A percentile compares a stretch with the other conserved stretches of the same genome.
Conservation (phyloP, 2,888 invertebrate species). For the Keiferia lycopersicella region DNA sequence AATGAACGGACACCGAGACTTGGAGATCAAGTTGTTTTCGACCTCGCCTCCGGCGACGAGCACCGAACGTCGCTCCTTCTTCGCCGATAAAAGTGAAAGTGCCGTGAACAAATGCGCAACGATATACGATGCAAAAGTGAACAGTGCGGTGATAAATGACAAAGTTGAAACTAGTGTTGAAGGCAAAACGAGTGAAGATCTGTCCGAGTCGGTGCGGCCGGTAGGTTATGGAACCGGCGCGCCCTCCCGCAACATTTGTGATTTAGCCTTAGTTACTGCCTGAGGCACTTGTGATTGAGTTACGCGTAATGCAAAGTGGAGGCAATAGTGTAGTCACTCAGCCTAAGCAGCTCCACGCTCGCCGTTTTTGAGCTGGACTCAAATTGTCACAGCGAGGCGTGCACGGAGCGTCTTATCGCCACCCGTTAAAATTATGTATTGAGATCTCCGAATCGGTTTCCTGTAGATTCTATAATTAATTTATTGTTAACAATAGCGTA, state of each 20-base stretch:
- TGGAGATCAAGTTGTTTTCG: slow-evolving; percentile 90
- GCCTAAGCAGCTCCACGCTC: slow-evolving; percentile 66
- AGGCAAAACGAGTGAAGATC: slow-evolving; percentile 64
- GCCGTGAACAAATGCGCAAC: slow-evolving; percentile 69
- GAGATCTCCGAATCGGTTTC: slow-evolving; percentile 81
- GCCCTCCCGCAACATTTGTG: slow-evolving; percentile 73
- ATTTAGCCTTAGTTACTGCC: slow-evolving; percentile 79
- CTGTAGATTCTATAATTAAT: slow-evolving; percentile 80
- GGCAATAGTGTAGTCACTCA: slow-evolving; percentile 59
- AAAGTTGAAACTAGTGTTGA: slow-evolving; percentile 58
- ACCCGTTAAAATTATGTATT: slow-evolving; percentile 57
- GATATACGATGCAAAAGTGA: slow-evolving; percentile 65
- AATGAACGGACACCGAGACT: slow-evolving; percentile 87
- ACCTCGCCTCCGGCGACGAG: slow-evolving; percentile 78
- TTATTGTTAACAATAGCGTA: slow-evolving; percentile 79
- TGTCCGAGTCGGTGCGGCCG: slow-evolving; percentile 64
- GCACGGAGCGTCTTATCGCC: slow-evolving; percentile 70
- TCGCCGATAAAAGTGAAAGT: slow-evolving; percentile 78
- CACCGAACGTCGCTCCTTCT: slow-evolving; percentile 72
- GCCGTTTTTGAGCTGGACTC: slow-evolving; percentile 80
- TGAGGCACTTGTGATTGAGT: slow-evolving; percentile 68
- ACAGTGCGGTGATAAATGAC: slow-evolving; percentile 70
- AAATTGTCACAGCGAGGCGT: slow-evolving; percentile 75
- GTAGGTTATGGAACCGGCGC: slow-evolving; percentile 57
- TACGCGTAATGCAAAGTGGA: slow-evolving; percentile 51